phyloP scores from a whole-genome alignment of 2,797 vertebrate genomes.

The Microctenopoma stevenorrisi region DNA sequence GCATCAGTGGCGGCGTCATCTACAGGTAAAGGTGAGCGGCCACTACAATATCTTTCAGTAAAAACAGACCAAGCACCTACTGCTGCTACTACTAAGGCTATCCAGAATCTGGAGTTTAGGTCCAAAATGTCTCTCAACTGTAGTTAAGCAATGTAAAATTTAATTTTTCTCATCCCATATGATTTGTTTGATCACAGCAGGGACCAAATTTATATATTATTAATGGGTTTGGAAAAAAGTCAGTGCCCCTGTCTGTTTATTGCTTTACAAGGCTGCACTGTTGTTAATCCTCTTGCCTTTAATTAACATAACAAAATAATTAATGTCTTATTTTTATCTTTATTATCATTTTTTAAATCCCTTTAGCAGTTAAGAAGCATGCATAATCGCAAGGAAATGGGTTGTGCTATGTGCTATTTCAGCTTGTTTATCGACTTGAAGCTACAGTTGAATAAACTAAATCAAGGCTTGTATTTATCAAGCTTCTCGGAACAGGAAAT shows the following conservation, averaged over 20 bases:
- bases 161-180: slow-evolving; percentile 29
- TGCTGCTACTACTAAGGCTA: neutral
- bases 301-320: slow-evolving; percentile 85
- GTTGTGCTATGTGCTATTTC: slow-evolving; percentile 74
- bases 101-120: slow-evolving; percentile 11
- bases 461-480: slow-evolving; percentile 31
- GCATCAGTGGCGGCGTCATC: too few species aligned
- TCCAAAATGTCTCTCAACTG: slow-evolving; percentile 25
- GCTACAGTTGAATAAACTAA: slow-evolving; percentile 73
- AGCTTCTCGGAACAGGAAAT: slow-evolving; percentile 26
- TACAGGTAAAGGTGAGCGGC: too few species aligned
- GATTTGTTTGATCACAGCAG: slow-evolving; percentile 71
- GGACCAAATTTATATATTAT: slow-evolving; percentile 64
- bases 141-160: slow-evolving; percentile 37
- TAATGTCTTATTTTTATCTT: slow-evolving; percentile 84
- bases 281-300: slow-evolving; percentile 85
- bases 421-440: slow-evolving; percentile 71
- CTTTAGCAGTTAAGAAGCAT: slow-evolving; percentile 80
- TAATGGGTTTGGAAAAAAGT: slow-evolving; percentile 70
- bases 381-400: slow-evolving; percentile 78
- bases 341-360: slow-evolving; percentile 83
- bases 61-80: too few species aligned
- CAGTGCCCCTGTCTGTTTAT: slow-evolving; percentile 69
- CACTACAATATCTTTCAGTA: too few species aligned
- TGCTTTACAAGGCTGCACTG: slow-evolving; percentile 70